phyloP scores from a whole-genome alignment of 2,797 vertebrate genomes.

The Melanogrammus aeglefinus region DNA sequence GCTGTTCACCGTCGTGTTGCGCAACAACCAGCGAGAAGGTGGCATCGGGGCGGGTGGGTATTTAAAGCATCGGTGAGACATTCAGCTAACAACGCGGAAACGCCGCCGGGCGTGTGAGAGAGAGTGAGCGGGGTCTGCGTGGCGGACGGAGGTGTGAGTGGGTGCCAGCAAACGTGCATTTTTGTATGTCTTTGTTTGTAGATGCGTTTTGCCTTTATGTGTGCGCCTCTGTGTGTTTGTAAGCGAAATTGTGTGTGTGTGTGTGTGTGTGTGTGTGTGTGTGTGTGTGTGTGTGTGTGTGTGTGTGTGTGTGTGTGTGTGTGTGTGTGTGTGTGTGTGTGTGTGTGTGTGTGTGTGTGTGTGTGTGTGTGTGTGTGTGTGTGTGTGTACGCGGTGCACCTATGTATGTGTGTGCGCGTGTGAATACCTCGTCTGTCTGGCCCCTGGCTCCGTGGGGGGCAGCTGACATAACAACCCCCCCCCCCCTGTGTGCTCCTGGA shows the following conservation, averaged over 20 bases:
- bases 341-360: background rate
- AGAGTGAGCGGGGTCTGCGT: constrained; percentile 1
- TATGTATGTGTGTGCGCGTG: constrained; percentile 1
- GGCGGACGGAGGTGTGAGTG: background rate
- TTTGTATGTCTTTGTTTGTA: background rate
- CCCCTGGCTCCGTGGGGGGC: constrained; percentile 28
- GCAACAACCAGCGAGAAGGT: background rate
- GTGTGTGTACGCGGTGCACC: too few species aligned
- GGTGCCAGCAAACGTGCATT: background rate
- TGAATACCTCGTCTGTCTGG: constrained; percentile 41
- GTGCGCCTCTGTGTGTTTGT: constrained; percentile 1
- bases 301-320: background rate
- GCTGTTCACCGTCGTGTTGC: background rate
- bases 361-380: background rate
- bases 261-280: too few species aligned
- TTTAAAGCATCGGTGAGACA: background rate
- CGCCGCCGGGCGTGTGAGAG: background rate
- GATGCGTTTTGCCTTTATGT: too few species aligned
- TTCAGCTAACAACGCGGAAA: background rate
- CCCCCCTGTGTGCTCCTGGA: constrained; percentile 52
- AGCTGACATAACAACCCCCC: constrained; percentile 67
- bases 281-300: background rate
- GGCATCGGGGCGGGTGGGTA: background rate
- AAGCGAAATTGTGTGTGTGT: too few species aligned
- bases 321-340: constrained; percentile 10